phyloP scores from a whole-genome alignment of 2,113 vertebrate species.

The Ellobius talpinus region DNA sequence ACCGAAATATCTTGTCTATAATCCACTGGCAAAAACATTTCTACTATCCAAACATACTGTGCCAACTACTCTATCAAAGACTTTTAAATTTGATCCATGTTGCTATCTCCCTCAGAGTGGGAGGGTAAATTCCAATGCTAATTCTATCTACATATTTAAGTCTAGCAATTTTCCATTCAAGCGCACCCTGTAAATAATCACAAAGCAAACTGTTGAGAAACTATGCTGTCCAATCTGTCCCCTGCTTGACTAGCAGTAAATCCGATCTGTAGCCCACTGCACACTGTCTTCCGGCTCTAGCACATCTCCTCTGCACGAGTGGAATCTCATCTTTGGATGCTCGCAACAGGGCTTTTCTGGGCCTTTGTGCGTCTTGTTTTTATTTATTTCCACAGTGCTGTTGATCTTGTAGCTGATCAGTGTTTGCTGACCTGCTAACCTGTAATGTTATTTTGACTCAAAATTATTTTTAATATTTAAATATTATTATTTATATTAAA shows the following conservation, averaged over 20 bases:
- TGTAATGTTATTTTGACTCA: background rate
- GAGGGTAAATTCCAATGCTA: background rate
- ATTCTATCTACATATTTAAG: background rate
- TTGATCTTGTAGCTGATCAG: background rate
- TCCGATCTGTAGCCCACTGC: background rate
- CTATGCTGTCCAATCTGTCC: background rate
- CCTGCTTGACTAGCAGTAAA: background rate
- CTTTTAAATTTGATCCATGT: background rate
- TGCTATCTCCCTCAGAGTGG: background rate
- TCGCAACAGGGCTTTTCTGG: background rate
- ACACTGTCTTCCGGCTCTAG: background rate
- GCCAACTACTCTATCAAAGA: background rate
- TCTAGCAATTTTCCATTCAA: background rate
- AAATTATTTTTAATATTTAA: background rate
- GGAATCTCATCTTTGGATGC: background rate
- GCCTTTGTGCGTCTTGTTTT: background rate
- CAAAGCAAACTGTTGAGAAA: background rate
- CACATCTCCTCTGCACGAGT: background rate
- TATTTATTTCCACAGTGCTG: background rate
- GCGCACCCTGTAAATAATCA: background rate
- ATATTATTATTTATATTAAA: too few relatives aligned
- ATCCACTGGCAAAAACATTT: constrained; percentile 2
- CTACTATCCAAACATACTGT: background rate
- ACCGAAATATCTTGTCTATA: constrained; percentile 5
- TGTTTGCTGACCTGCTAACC: background rate